These are phyloP conservation scores for Phasia obesa DNA, from an alignment of 2,888 invertebrate species.

Conservation along the genomic window DNA sequence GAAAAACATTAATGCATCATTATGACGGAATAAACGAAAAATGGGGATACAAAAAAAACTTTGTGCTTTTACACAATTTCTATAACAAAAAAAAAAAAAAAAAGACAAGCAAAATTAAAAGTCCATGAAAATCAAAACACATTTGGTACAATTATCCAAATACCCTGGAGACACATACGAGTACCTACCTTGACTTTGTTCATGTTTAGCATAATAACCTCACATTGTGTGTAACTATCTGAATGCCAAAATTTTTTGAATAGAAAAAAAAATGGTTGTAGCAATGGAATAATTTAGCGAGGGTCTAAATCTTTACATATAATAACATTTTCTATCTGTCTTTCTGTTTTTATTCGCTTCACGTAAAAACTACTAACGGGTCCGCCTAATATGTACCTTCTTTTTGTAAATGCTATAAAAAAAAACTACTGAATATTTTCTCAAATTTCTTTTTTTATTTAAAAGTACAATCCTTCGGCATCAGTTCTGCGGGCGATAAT, in stretches of 20 bases:
- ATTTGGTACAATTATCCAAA: conserved; percentile 69
- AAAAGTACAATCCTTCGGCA: too few relatives aligned
- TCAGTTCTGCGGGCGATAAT: too few relatives aligned
- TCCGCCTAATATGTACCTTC: too few relatives aligned
- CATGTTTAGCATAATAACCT: conserved; percentile 14
- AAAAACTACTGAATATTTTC: too few relatives aligned
- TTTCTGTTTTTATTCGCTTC: too few relatives aligned
- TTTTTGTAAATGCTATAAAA: too few relatives aligned
- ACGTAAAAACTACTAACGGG: too few relatives aligned
- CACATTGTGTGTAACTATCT: conserved; percentile 17
- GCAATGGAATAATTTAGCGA: conserved; percentile 21
- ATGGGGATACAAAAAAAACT: conserved; percentile 22
- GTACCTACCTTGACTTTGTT: conserved; percentile 41
- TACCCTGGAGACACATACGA: conserved; percentile 61
- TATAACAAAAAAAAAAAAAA: neutral
- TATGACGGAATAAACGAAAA: conserved; percentile 51
- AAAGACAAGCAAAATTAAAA: conserved; percentile 68
- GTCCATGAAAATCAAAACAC: conserved; percentile 71
- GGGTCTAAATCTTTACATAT: too few relatives aligned
- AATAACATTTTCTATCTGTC: too few relatives aligned
- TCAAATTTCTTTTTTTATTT: too few relatives aligned
- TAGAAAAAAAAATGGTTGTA: conserved; percentile 4
- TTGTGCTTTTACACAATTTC: neutral
- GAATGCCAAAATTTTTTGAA: conserved; percentile 36
- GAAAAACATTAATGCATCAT: conserved; percentile 64